Evolutionary conservation across 1,140 invertebrate genomes (phyloP), one percentile per base, ranked within the genome.

Genomic region (Leptinotarsa texana): DNA sequence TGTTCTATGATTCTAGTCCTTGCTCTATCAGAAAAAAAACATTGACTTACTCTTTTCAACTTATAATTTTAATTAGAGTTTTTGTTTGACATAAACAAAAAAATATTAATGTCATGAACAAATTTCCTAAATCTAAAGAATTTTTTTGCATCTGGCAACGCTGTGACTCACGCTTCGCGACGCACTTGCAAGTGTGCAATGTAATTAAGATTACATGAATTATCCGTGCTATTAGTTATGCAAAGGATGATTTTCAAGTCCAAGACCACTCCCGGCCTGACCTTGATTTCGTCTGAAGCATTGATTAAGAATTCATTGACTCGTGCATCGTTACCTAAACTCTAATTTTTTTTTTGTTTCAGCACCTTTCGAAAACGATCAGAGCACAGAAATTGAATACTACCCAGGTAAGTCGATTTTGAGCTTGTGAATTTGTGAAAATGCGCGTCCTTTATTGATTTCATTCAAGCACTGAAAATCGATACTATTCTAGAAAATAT

Each of bases 321-420:
- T 22, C 0, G 17, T 57, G 17, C 4, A 13, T 57, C 21, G 61
- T 24, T 24, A 65, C 4, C 8, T 18, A 5, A 65, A 69, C 13
- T 21, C 22, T 71, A 61, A 66, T 68, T 72, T 76, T 74, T n/a
- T 51, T 80, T 75, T 76, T 81, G 24, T 83, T 84, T 27, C 79
- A 85, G 84, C 84, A 49, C 84, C 84, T 22, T 62, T 82, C n/a
- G 72, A 79, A 47, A 61, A 78, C 61, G 81, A 84, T 66, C 80
- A 83, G 21, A 82, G 75, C 67, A 82, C 80, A 49, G 85, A 84
- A 76, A 80, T 85, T 69, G 82, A 85, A 78, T 84, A 83, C 75
- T 85, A 85, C 79, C 82, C 83, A 76, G 82, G 83, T 84, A 80
- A 83, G 74, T 70, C 57, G n/a, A 42, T 42, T 42, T 42, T 11